Evolutionary conservation across 1,140 invertebrate genomes (phyloP).

Genomic region (Hylaeus anthracinus): DNA sequence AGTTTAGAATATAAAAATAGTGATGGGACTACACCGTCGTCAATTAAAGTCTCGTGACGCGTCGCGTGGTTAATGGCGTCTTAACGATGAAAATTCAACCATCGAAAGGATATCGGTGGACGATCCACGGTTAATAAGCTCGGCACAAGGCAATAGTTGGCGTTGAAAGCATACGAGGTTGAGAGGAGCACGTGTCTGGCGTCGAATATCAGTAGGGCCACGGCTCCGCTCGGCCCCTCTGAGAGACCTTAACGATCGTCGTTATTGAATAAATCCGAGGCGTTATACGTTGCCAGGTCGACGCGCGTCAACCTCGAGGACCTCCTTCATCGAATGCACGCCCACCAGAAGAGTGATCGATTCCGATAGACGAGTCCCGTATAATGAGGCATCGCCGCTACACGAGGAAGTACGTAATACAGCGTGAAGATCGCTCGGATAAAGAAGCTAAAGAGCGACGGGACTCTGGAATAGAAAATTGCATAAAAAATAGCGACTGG

Average conservation of each 20-base stretch:
- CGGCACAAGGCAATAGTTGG: conserved; percentile 52
- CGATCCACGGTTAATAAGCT: conserved; percentile 55
- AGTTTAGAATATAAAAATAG: too few species aligned
- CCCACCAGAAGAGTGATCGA: conserved; percentile 76
- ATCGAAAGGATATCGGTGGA: conserved; percentile 32
- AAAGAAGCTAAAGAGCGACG: not conserved
- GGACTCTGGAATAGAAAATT: too few species aligned
- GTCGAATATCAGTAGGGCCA: conserved; percentile 75
- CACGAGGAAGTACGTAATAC: conserved; percentile 50
- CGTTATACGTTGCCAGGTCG: conserved; percentile 60
- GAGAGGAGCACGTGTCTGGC: conserved; percentile 76
- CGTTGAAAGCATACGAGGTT: conserved; percentile 58
- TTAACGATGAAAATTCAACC: conserved; percentile 24
- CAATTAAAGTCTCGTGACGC: conserved; percentile 26
- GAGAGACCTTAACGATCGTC: conserved; percentile 74
- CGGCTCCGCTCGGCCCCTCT: conserved; percentile 47
- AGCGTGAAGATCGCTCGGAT: conserved; percentile 35
- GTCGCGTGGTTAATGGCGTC: conserved; percentile 5
- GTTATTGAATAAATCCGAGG: conserved; percentile 78
- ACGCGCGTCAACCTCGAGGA: conserved; percentile 73
- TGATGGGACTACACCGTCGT: not conserved
- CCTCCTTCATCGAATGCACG: conserved; percentile 73
- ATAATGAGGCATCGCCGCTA: conserved; percentile 66
- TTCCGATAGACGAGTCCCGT: conserved; percentile 71
- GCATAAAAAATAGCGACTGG: too few species aligned